Percentiles rank a stretch among this genome's conserved stretches.
These are phyloP conservation scores for Phymorhynchus buccinoides DNA, from an alignment of 1,140 invertebrate species.

Conservation along the genomic window DNA sequence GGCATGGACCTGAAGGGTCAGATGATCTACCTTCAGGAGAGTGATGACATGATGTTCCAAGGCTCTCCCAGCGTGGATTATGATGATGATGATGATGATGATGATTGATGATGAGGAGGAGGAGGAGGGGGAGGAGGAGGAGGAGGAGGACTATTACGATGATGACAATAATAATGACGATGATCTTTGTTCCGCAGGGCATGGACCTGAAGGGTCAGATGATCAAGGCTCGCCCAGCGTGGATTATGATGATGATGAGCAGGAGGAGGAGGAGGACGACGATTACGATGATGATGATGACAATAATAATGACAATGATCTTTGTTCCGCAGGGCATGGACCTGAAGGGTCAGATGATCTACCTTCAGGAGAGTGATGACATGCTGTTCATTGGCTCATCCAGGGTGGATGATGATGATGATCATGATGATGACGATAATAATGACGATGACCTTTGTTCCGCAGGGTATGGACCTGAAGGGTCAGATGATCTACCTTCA, in stretches of 20 bases:
- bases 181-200: constrained; percentile 81
- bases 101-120: too few species aligned
- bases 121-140: too few species aligned
- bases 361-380: constrained; percentile 90
- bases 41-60: constrained; percentile 90
- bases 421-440: too few species aligned
- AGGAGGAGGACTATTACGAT: too few species aligned
- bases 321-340: constrained; percentile 86
- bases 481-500: constrained; percentile 95
- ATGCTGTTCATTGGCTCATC: constrained; percentile 94
- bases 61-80: constrained; percentile 94
- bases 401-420: too few species aligned
- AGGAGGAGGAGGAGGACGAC: too few species aligned
- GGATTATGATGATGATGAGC: too few species aligned
- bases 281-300: too few species aligned
- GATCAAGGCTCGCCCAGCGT: constrained; percentile 94
- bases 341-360: constrained; percentile 96
- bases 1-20: constrained; percentile 94
- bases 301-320: too few species aligned
- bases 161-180: too few species aligned
- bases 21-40: constrained; percentile 94
- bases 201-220: constrained; percentile 96
- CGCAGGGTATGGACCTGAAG: constrained; percentile 89
- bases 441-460: too few species aligned
- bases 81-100: constrained; percentile 95